Conservation (phyloP, 2,888 invertebrate species). For the Brachylomia viminalis region DNA sequence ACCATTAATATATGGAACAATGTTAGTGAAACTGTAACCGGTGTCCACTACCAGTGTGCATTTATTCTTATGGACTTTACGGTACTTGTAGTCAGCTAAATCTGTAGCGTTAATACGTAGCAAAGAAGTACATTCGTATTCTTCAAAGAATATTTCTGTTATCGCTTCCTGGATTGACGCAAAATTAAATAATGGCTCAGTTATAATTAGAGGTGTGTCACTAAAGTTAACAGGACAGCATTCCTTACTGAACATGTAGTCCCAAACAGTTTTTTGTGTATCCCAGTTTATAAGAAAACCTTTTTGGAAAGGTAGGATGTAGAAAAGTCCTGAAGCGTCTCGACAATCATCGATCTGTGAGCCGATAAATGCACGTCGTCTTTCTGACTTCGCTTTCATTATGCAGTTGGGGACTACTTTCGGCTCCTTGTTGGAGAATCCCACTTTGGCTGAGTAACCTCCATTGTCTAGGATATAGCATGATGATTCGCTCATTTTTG, state of each 20-base stretch:
- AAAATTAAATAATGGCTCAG: slow-evolving; percentile 98
- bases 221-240: slow-evolving; percentile 94
- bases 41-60: slow-evolving; percentile 97
- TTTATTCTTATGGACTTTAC: slow-evolving; percentile 89
- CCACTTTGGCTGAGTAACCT: slow-evolving; percentile 96
- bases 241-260: slow-evolving; percentile 97
- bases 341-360: slow-evolving; percentile 98
- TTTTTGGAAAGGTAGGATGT: slow-evolving; percentile 98
- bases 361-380: slow-evolving; percentile 97
- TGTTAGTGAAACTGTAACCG: slow-evolving; percentile 98
- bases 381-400: slow-evolving; percentile 99
- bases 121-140: slow-evolving; percentile 97
- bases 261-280: slow-evolving; percentile 98
- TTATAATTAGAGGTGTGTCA: slow-evolving; percentile 95
- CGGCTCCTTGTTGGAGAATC: slow-evolving; percentile 93
- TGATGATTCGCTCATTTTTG: slow-evolving; percentile 83
- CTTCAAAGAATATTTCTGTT: slow-evolving; percentile 99
- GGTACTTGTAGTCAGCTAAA: slow-evolving; percentile 93
- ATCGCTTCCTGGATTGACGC: slow-evolving; percentile 97
- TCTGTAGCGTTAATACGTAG: slow-evolving; percentile 95
- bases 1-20: slow-evolving; percentile 97
- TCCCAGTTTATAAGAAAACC: slow-evolving; percentile 99
- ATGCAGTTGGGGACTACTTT: slow-evolving; percentile 97
- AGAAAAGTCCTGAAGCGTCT: slow-evolving; percentile 98
- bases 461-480: slow-evolving; percentile 96